Conservation (phyloP, 1,140 invertebrate genomes). For the Conus ventricosus region DNA sequence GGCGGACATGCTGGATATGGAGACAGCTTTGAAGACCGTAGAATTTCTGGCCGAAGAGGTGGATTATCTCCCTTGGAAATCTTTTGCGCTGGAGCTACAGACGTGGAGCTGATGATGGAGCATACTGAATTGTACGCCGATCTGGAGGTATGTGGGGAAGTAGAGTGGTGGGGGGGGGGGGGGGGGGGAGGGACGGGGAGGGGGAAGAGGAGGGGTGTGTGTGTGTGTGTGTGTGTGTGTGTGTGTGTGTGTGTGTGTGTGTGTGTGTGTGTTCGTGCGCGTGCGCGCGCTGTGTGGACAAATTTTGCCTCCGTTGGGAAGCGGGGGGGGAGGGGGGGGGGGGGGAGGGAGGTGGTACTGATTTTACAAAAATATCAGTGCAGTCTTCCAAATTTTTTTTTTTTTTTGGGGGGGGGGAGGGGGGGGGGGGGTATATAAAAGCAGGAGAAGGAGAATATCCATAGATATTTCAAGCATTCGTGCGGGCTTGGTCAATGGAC, state of each 20-base stretch:
- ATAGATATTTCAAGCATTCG: too few species aligned
- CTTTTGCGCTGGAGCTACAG: constrained; percentile 81
- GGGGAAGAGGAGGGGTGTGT: not conserved
- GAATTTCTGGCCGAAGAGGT: constrained; percentile 84
- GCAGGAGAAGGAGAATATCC: too few species aligned
- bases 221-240: not conserved
- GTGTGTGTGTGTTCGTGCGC: too few species aligned
- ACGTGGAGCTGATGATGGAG: constrained; percentile 81
- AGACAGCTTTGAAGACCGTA: constrained; percentile 82
- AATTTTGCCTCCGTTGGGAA: too few species aligned
- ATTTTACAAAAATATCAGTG: too few species aligned
- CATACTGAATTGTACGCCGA: constrained; percentile 78
- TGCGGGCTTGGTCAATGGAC: too few species aligned
- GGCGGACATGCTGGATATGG: constrained; percentile 83
- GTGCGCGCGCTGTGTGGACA: too few species aligned
- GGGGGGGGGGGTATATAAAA: too few species aligned
- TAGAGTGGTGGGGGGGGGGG: not conserved
- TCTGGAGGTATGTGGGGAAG: constrained; percentile 51
- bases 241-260: not conserved
- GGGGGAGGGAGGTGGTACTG: too few species aligned
- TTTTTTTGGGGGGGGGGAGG: too few species aligned
- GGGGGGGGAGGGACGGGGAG: not conserved
- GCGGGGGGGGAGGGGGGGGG: too few species aligned
- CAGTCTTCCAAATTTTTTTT: too few species aligned
- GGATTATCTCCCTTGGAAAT: constrained; percentile 79